Base-by-base conservation (phyloP, 2,888 invertebrate species). In the Spisula solida region DNA sequence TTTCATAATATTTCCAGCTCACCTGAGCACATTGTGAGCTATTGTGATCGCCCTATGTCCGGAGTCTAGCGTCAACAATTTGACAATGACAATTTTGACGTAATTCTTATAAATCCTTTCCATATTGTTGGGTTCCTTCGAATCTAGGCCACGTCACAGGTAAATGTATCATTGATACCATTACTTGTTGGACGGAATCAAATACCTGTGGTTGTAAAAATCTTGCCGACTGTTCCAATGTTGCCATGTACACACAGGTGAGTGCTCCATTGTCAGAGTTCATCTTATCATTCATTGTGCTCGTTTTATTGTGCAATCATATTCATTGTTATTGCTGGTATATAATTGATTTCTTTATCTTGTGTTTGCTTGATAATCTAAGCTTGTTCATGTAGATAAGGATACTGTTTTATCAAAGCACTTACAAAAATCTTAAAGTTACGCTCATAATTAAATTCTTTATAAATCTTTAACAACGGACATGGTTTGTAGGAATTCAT, bases 261-360 rank as follows among this genome's bases (percentile, higher is more conserved):
- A 20, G 56, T 56, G n/a, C 20, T 6, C 0, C 18, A 56, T 16
- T 0, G 56, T n/a, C n/a, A n/a, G 6, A n/a, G 18, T 29, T 34
- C 12, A 14, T 34, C 10, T 34, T 29, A 29, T 75, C 16, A 18
- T 6, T 8, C 20, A 78, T 29, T 78, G 10, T 34, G 34, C 29
- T n/a, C 18, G 16, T 66, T 25, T 66, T 66, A 10, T 66, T 66
- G 60, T 66, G 60, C 60, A 66, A 66, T 66, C 60, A 66, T 66
- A n/a, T 66, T 25, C 60, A 66, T 66, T 66, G 60, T 66, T 25
- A 66, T 25, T 66, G 60, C n/a, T 66, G 10, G 25, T 25, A 12
- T 10, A 25, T 8, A 25, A 25, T 25, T n/a, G 25, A 66, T 66
- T 66, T 25, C n/a, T n/a, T n/a, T n/a, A n/a, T n/a, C n/a, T n/a